A percentile compares a stretch with the other conserved stretches of the same genome.
These are phyloP conservation scores for Cantharis flavilabris DNA, from an alignment of 2,888 invertebrate species.

Conservation along the genomic window DNA sequence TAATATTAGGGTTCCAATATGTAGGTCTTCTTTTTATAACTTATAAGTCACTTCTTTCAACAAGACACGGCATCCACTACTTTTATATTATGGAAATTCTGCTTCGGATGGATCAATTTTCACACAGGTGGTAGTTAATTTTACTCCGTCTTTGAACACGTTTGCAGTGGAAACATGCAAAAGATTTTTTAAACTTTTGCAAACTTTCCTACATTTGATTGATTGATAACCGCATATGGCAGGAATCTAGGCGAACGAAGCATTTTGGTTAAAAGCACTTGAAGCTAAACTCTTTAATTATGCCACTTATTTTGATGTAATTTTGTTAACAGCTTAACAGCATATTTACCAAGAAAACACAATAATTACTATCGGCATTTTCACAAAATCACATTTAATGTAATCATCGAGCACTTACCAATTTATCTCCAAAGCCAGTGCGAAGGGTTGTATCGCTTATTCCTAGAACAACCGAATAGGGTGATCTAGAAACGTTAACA, in stretches of 20 bases:
- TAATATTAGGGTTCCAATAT: not conserved
- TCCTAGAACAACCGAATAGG: constrained; percentile 59
- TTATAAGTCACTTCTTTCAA: not conserved
- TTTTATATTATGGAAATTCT: not conserved
- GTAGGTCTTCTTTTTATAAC: not conserved
- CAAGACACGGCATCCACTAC: not conserved
- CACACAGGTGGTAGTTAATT: not conserved
- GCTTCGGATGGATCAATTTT: not conserved
- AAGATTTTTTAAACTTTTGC: not conserved
- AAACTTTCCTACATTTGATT: not conserved
- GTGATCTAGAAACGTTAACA: constrained; percentile 46
- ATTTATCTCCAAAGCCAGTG: constrained; percentile 50
- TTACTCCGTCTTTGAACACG: too few species aligned
- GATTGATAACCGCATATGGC: not conserved
- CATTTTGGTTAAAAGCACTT: not conserved
- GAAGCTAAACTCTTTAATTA: not conserved
- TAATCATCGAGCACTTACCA: constrained; percentile 48
- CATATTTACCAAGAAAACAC: not conserved
- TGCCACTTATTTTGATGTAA: not conserved
- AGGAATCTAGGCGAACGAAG: not conserved
- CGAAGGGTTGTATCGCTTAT: constrained; percentile 60
- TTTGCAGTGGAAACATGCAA: not conserved
- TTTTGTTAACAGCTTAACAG: not conserved
- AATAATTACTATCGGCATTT: not conserved
- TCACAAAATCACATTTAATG: constrained; percentile 17